These are phyloP conservation scores for Apogon hyalosoma DNA, from an alignment of 2,797 vertebrate species.

Conservation along the genomic window DNA sequence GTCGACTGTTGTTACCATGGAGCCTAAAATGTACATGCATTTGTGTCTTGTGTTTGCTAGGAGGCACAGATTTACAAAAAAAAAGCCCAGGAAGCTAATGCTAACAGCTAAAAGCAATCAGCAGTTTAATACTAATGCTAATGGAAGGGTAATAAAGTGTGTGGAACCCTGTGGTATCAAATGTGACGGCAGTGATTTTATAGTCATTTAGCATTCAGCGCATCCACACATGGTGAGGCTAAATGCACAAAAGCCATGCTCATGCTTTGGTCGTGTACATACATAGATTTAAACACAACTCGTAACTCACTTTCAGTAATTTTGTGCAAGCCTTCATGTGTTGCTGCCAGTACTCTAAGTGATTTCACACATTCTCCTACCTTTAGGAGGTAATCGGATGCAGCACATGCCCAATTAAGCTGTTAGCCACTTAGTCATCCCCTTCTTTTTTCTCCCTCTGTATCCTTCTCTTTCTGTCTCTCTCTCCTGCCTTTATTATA, in stretches of 20 bases:
- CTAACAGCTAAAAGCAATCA: conserved; percentile 52
- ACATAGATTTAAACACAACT: conserved; percentile 31
- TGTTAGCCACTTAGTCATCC: conserved; percentile 55
- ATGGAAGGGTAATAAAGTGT: conserved; percentile 51
- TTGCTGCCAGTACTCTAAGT: conserved; percentile 25
- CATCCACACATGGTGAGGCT: conserved; percentile 20
- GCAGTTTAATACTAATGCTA: conserved; percentile 50
- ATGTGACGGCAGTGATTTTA: conserved; percentile 12
- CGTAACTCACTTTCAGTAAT: conserved; percentile 13
- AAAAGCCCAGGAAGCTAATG: conserved; percentile 43
- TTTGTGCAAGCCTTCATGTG: conserved; percentile 3
- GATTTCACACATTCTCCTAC: conserved; percentile 61
- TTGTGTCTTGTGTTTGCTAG: conserved; percentile 25
- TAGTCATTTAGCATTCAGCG: conserved; percentile 46
- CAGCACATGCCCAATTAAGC: conserved; percentile 68
- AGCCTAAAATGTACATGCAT: conserved; percentile 20
- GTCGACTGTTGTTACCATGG: conserved; percentile 47
- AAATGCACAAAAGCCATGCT: neutral
- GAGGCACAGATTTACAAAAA: conserved; percentile 36
- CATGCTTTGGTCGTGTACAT: conserved; percentile 4
- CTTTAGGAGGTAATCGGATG: conserved; percentile 64
- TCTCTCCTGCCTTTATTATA: conserved; percentile 16
- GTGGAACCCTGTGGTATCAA: conserved; percentile 35
- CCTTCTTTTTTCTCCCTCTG: conserved; percentile 21
- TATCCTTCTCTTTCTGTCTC: conserved; percentile 12